Evolutionary conservation across 2,797 vertebrate genomes (phyloP).

Genomic region (Fistularia tabacaria): DNA sequence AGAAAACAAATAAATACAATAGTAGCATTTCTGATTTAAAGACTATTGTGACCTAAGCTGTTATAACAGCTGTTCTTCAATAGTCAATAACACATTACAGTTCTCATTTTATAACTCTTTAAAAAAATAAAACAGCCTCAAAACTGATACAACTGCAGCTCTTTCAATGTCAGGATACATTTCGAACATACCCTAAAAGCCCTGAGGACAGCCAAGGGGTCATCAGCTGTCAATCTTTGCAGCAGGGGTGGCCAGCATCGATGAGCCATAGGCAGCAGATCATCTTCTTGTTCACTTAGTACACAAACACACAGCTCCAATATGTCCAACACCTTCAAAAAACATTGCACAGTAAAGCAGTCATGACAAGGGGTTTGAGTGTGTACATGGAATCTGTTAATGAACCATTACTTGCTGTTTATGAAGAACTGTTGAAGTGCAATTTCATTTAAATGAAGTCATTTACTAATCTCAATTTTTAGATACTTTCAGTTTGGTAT

Average conservation of each 20-base stretch:
- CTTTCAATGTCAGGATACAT: not conserved
- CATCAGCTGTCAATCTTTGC: slow-evolving; percentile 81
- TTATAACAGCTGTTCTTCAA: not conserved
- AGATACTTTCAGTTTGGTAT: too few relatives aligned
- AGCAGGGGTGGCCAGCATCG: slow-evolving; percentile 87
- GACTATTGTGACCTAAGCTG: not conserved
- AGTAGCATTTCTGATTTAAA: not conserved
- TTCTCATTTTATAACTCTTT: too few relatives aligned
- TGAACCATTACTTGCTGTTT: too few relatives aligned
- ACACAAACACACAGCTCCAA: slow-evolving; percentile 81
- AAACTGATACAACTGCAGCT: too few relatives aligned
- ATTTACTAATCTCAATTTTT: too few relatives aligned
- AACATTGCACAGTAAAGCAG: slow-evolving; percentile 9
- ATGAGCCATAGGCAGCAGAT: slow-evolving; percentile 89
- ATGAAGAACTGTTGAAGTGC: too few relatives aligned
- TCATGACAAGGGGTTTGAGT: too few relatives aligned
- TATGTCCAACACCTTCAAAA: slow-evolving; percentile 82
- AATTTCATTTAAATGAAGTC: too few relatives aligned
- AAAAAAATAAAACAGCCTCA: not conserved
- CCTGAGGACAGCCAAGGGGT: slow-evolving; percentile 84
- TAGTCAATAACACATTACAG: not conserved
- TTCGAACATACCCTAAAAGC: slow-evolving; percentile 80
- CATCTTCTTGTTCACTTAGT: slow-evolving; percentile 78
- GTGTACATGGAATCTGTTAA: too few relatives aligned
- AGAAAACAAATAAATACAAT: too few relatives aligned